Conservation (phyloP, 2,113 vertebrate species). For the Xiphophorus couchianus region DNA sequence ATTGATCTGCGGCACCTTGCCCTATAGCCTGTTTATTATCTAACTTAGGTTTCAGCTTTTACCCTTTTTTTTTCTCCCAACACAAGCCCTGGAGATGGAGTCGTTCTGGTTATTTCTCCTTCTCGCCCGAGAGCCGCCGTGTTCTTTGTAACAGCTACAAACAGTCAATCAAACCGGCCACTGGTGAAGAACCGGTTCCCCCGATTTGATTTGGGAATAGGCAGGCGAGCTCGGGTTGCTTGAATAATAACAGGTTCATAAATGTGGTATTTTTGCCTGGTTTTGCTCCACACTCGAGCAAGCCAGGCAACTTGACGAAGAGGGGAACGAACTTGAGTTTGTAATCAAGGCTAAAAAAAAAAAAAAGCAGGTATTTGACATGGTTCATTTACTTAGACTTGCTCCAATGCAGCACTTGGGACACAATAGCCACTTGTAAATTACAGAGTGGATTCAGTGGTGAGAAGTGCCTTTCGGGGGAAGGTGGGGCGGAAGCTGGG, state of each 20-base stretch:
- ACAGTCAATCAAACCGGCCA: conserved; percentile 51
- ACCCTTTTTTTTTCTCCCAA: conserved; percentile 45
- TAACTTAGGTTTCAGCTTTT: conserved; percentile 70
- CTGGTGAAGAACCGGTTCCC: conserved; percentile 15
- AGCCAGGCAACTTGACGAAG: too few relatives aligned
- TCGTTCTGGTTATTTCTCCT: conserved; percentile 25
- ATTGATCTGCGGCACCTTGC: conserved; percentile 72
- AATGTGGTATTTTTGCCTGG: conserved; percentile 17
- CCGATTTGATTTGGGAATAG: conserved; percentile 27
- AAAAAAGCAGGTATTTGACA: conserved; percentile 51
- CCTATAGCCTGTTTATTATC: conserved; percentile 71
- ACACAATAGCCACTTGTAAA: conserved; percentile 71
- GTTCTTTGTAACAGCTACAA: conserved; percentile 45
- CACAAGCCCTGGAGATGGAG: conserved; percentile 48
- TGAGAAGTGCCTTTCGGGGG: conserved; percentile 65
- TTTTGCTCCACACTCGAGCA: conserved; percentile 4
- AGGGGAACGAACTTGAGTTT: conserved; percentile 5
- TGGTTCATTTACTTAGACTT: conserved; percentile 65
- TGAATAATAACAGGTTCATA: conserved; percentile 43
- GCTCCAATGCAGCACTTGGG: conserved; percentile 66
- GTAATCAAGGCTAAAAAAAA: conserved; percentile 50
- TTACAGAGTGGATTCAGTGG: conserved; percentile 64
- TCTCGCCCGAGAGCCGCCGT: conserved; percentile 27
- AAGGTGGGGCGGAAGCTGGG: conserved; percentile 29
- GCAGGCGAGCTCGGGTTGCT: conserved; percentile 32